Evolutionary conservation across 2,797 vertebrate species (phyloP).

Genomic region (Meda fulgida): DNA sequence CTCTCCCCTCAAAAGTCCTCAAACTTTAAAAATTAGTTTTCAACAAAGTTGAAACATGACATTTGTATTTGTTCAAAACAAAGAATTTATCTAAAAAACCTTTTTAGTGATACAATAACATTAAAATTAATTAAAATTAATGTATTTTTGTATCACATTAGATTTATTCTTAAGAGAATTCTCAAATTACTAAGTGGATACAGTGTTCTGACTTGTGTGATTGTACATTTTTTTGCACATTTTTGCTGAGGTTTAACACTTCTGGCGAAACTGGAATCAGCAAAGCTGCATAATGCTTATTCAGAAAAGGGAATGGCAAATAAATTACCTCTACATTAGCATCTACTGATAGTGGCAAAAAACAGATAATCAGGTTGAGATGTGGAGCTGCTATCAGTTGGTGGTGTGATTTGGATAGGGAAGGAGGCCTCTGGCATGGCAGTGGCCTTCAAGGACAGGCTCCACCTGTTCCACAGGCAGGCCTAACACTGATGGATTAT

Average conservation of each 20-base stretch:
- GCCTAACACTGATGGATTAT: conserved; percentile 48
- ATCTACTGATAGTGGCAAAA: not conserved
- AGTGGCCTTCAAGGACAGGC: conserved; percentile 50
- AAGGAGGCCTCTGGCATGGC: conserved; percentile 39
- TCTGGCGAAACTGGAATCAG: not conserved
- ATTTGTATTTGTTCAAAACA: not conserved
- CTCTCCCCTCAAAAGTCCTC: not conserved
- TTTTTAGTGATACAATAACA: not conserved
- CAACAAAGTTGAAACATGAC: not conserved
- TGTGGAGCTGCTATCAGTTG: conserved; percentile 8
- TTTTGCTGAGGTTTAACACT: conserved; percentile 2
- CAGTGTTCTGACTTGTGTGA: too few relatives aligned
- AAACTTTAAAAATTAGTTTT: too few relatives aligned
- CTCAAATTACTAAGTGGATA: not conserved
- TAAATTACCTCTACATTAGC: conserved; percentile 45
- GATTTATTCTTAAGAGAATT: not conserved
- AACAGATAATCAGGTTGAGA: not conserved
- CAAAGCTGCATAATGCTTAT: not conserved
- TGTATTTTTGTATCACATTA: not conserved
- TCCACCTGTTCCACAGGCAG: conserved; percentile 24
- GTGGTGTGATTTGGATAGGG: conserved; percentile 37
- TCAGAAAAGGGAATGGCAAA: not conserved
- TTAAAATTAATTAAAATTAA: not conserved
- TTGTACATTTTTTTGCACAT: not conserved
- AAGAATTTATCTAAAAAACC: not conserved